These are phyloP conservation scores for Tipula lateralis DNA, from an alignment of 2,888 invertebrate genomes.

Conservation along the genomic window DNA sequence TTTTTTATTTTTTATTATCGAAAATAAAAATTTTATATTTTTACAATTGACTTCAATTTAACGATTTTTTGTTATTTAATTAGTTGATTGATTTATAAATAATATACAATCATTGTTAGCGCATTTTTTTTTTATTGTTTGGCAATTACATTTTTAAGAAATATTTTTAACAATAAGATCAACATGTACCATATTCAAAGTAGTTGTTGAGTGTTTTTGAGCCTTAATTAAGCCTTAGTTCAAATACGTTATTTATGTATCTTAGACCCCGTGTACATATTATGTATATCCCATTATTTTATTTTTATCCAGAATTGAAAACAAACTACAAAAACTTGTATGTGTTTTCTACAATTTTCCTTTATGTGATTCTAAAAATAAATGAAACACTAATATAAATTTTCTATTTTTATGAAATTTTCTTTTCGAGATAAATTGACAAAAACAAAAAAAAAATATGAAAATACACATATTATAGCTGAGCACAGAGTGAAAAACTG, in stretches of 20 bases:
- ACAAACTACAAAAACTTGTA: neutral
- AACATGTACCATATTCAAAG: neutral
- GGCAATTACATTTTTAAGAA: neutral
- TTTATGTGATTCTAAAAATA: neutral
- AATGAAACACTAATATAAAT: neutral
- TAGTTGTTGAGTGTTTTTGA: neutral
- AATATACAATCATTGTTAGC: neutral
- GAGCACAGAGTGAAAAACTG: neutral
- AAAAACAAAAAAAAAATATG: neutral
- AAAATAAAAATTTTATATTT: neutral
- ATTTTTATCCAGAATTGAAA: neutral
- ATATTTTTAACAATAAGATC: neutral
- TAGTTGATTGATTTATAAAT: conserved; percentile 11
- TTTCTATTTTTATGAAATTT: conserved; percentile 1
- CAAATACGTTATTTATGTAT: neutral
- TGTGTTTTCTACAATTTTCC: neutral
- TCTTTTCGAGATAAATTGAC: neutral
- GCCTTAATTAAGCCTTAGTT: neutral
- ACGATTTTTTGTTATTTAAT: neutral
- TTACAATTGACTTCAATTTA: neutral
- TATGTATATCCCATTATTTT: neutral
- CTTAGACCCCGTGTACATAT: neutral
- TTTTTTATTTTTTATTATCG: conserved; percentile 3
- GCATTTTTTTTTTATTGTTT: neutral
- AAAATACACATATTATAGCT: neutral